Conservation (phyloP, 2,113 vertebrate species). For the Sebastes fasciatus region DNA sequence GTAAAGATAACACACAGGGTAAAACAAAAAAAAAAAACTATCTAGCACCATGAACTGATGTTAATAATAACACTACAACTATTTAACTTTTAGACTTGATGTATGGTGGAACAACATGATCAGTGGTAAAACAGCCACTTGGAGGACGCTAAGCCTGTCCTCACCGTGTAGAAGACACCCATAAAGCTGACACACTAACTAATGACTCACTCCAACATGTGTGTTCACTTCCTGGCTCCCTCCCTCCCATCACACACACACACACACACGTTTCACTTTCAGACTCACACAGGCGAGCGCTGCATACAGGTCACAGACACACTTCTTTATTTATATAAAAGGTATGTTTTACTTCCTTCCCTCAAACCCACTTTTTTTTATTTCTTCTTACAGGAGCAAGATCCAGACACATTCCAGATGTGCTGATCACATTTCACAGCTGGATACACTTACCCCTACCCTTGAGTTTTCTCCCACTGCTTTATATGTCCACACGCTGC, state of each 20-base stretch:
- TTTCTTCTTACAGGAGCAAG: conserved; percentile 44
- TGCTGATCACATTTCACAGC: conserved; percentile 76
- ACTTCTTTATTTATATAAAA: conserved; percentile 67
- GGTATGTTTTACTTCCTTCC: conserved; percentile 74
- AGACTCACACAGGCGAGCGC: conserved; percentile 20
- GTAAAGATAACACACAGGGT: conserved; percentile 13
- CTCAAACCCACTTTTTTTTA: conserved; percentile 12
- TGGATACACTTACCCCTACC: conserved; percentile 68
- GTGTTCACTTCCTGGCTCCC: conserved; percentile 30
- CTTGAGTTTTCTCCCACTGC: conserved; percentile 47
- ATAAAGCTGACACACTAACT: conserved; percentile 55
- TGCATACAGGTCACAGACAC: conserved; percentile 47
- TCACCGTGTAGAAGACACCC: conserved; percentile 39
- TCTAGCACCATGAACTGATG: neutral
- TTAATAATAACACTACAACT: neutral
- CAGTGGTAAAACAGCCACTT: conserved; percentile 29
- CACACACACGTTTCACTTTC: conserved; percentile 28
- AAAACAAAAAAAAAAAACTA: neutral
- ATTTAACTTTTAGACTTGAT: conserved; percentile 32
- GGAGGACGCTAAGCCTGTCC: conserved; percentile 21
- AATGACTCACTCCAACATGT: conserved; percentile 54
- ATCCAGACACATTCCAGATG: conserved; percentile 78
- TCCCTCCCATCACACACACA: conserved; percentile 10
- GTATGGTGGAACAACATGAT: conserved; percentile 36
- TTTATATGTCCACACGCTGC: conserved; percentile 42